A percentile compares a stretch with the other conserved stretches of the same genome.
Conservation (phyloP, 2,888 invertebrate species). For the Cephus nigrinus region DNA sequence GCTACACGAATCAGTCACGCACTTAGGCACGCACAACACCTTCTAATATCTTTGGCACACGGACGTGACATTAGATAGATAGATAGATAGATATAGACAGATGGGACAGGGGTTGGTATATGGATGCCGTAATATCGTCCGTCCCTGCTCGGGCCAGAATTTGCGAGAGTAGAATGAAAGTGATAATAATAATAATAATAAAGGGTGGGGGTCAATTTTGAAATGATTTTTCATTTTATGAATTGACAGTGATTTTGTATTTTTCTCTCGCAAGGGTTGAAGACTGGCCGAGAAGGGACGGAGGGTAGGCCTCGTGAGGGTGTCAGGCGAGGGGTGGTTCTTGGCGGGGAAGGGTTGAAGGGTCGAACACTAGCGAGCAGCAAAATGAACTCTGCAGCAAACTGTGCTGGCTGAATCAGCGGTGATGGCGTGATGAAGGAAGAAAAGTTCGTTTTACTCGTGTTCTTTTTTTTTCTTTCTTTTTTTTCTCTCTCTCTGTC, state of each 20-base stretch:
- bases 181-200: background rate
- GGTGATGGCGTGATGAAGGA: constrained; percentile 59
- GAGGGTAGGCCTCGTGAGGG: constrained; percentile 11
- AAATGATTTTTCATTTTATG: background rate
- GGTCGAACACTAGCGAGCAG: constrained; percentile 59
- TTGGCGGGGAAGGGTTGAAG: constrained; percentile 27
- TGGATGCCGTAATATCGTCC: background rate
- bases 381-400: constrained; percentile 62
- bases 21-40: constrained; percentile 48
- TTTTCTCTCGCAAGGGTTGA: constrained; percentile 7
- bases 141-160: background rate
- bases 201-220: background rate
- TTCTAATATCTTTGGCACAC: constrained; percentile 43
- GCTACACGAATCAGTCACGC: constrained; percentile 51
- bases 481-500: constrained; percentile 27
- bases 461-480: constrained; percentile 31
- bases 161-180: background rate
- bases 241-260: background rate
- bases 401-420: constrained; percentile 62
- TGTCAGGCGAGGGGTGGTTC: background rate
- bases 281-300: constrained; percentile 9
- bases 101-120: constrained; percentile 19
- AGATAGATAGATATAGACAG: constrained; percentile 21
- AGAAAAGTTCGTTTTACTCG: constrained; percentile 41
- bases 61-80: constrained; percentile 21